Base-by-base conservation (phyloP, 2,113 vertebrate species). In the Serinus canaria region DNA sequence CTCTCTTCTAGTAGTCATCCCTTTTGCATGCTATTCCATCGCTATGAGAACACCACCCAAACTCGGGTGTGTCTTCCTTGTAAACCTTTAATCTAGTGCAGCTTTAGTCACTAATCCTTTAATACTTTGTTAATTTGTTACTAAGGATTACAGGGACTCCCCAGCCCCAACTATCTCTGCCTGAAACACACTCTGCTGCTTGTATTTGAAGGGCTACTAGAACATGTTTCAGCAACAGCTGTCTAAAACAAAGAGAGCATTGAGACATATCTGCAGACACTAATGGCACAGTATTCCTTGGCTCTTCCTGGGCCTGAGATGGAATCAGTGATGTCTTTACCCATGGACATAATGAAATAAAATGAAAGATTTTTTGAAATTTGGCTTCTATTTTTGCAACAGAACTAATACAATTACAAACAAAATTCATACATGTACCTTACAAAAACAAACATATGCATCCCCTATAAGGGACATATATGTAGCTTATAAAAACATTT, bases 11-110 rank as follows among this genome's bases (percentile, higher is more conserved):
- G 12, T 11, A 80, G 28, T 15, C n/a, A 49, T 28, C 19, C 12
- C 3, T 85, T 23, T 25, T 25, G n/a, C 1, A 0, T n/a, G 58
- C 53, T 60, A 27, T 66, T 79, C 37, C 28, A n/a, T 2, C 1
- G 2, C 44, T 60, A 35, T 49, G 24, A 41, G 30, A 75, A 37
- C 41, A 79, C n/a, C 53, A 37, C 9, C 10, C 27, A n/a, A 82
- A 52, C 18, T 60, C 19, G 28, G 19, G 12, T 11, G 9, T n/a
- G 52, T 63, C 17, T 49, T 77, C 74, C 33, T 55, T 24, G 39
- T 16, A 72, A 63, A 47, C 23, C 18, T 41, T 86, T 69, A n/a
- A 35, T 63, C 12, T 21, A 23, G 9, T 1, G n/a, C 2, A 3
- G 4, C 6, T 66, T 62, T 21, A 56, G 24, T 31, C 37, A 46